A percentile compares a stretch with the other conserved stretches of the same genome.
Conservation (phyloP, 2,888 invertebrate species). For the Theodoxus fluviatilis region DNA sequence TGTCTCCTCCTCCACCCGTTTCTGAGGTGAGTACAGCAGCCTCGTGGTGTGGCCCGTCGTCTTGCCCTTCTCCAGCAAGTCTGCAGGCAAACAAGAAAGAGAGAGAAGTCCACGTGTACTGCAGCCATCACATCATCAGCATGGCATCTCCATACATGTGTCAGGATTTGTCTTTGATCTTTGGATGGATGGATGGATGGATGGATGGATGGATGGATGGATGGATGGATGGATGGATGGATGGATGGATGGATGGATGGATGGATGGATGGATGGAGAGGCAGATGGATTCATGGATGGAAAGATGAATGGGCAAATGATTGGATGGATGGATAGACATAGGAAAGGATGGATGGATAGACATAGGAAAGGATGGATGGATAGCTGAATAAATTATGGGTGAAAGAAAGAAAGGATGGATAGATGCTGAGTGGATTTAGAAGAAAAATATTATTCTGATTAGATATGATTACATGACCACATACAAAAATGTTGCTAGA, state of each 20-base stretch:
- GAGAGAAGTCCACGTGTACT: too few relatives aligned
- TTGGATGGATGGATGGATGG: too few relatives aligned
- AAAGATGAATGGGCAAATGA: background rate
- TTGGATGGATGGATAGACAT: background rate
- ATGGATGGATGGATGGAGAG: background rate
- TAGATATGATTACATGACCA: too few relatives aligned
- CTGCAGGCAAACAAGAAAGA: conserved; percentile 41
- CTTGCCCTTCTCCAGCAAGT: conserved; percentile 57
- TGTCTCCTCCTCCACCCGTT: conserved; percentile 38
- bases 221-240: background rate
- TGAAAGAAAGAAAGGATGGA: too few relatives aligned
- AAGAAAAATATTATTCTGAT: too few relatives aligned
- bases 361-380: background rate
- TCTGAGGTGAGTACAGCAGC: conserved; percentile 47
- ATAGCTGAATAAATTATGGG: too few relatives aligned
- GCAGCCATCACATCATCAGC: too few relatives aligned
- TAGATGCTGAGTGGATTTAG: too few relatives aligned
- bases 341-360: background rate
- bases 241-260: background rate
- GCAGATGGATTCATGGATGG: background rate
- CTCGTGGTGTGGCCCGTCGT: conserved; percentile 56
- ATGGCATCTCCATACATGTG: too few relatives aligned
- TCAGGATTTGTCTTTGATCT: too few relatives aligned
- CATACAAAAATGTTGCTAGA: too few relatives aligned
- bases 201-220: too few relatives aligned